Evolutionary conservation across 1,140 invertebrate genomes (phyloP).

Genomic region (Calephelis virginiensis): DNA sequence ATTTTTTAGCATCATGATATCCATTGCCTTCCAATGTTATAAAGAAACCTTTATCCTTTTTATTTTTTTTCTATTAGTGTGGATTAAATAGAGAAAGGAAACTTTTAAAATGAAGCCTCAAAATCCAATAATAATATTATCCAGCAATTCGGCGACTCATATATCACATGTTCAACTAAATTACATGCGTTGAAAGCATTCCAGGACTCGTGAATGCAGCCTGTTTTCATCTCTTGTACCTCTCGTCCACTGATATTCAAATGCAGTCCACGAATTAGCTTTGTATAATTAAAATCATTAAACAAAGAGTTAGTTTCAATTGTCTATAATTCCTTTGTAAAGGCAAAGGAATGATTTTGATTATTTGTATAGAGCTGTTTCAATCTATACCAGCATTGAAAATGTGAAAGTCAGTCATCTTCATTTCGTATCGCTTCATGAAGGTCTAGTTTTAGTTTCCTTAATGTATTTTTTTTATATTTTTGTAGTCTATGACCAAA

Average conservation of each 20-base stretch:
- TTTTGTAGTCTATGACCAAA: no score
- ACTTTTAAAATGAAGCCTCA: background rate
- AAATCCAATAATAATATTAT: constrained; percentile 15
- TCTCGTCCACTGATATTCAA: constrained; percentile 52
- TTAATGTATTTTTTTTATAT: no score
- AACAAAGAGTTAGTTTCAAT: constrained; percentile 48
- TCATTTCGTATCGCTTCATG: no score
- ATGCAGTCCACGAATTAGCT: constrained; percentile 64
- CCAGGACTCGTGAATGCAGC: constrained; percentile 54
- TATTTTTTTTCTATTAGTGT: no score
- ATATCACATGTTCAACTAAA: constrained; percentile 77
- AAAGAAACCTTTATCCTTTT: no score
- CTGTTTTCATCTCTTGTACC: constrained; percentile 53
- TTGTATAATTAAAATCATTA: constrained; percentile 67
- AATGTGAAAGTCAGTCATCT: no score
- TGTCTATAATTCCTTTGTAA: constrained; percentile 11
- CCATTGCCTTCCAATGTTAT: no score
- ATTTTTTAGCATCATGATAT: no score
- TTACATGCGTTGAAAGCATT: constrained; percentile 74
- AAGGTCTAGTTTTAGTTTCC: no score
- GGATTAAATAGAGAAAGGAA: background rate
- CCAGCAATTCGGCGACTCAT: constrained; percentile 71
- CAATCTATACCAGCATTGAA: no score
- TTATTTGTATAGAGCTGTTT: no score
- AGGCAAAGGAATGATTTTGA: no score